Evolutionary conservation across 1,140 invertebrate species (phyloP), one percentile per base, ranked within the genome.

Genomic region (Aphis craccivora): DNA sequence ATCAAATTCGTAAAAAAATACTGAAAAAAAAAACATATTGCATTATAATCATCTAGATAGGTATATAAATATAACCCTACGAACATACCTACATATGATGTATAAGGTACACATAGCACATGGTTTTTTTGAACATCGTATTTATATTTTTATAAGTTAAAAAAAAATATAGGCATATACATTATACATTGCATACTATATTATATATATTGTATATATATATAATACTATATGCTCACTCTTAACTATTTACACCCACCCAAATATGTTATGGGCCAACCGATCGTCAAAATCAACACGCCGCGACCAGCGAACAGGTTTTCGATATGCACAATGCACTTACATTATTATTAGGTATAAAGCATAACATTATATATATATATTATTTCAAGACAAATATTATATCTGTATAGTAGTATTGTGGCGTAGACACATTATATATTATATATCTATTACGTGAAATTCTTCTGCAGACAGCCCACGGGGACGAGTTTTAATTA

Each of bases 221-320:
- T 51, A 51, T 18, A 51, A 51, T 51, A 51, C 18, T 51, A 51
- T 51, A 51, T 51, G 18, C 14, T 51, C 48, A 3, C 18, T 2
- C 48, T 18, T 18, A 51, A 51, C 48, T 51, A 51, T 51, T 14
- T 51, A 51, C 60, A 76, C 60, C 60, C 60, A 76, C 60, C 60
- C 60, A 5, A 76, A 18, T 76, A n/a, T 76, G 60, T n/a, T 76
- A 76, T n/a, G 60, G 60, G 60, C 60, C 60, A 76, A 76, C 60
- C 60, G 60, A 76, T 76, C 60, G 60, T 76, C 60, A 76, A 76
- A 76, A 76, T 76, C 60, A 76, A 76, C 60, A 18, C n/a, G 60
- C 30, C 60, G n/a, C 60, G 4, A 67, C 25, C 11, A 67, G 30
- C 30, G 60, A 76, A 76, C 60, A 76, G 60, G 60, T 76, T 76